Base-by-base conservation (phyloP, 2,797 vertebrate genomes). In the Furcifer pardalis region DNA sequence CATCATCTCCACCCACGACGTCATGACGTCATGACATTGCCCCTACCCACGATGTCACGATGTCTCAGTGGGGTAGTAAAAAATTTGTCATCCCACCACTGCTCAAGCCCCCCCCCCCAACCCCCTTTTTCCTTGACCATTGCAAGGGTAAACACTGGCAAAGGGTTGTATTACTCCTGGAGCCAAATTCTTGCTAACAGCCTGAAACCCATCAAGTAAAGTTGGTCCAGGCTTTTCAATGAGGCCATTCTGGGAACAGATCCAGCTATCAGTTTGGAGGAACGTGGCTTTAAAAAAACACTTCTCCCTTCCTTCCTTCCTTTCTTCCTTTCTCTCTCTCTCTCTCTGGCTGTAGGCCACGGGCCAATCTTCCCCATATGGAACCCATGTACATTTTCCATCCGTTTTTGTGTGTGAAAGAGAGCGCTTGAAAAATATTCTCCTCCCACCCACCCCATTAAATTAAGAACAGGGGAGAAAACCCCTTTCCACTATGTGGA, bases 351-450 rank as follows among this genome's bases (percentile, higher is more conserved):
- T 92, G 88, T 74, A 79, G 84, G 94, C 93, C 94, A 94, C 7
- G 0, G 91, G 92, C 87, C 92, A 89, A 91, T 91, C 83, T 0
- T 91, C 92, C n/a, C 93, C 94, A 94, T 94, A 94, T 94, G 94
- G 94, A 94, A 94, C 89, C n/a, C 92, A 94, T 94, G 94, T 93
- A 94, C 92, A 94, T 93, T 94, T 94, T 94, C 94, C 94, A 94
- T 92, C 93, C 81, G 81, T 88, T 91, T 92, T 92, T 92, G 91
- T 9, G 32, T 42, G 42, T 74, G 44, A n/a, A n/a, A n/a, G n/a
- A n/a, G n/a, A n/a, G n/a, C 27, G 42, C 46, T 74, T 81, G 27
- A 25, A 71, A 69, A 77, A 77, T n/a, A 23, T 56, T 17, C 19
- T 5, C 52, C 21, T 1, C 27, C 46, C 7, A 21, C 25, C 37